Evolutionary conservation across 2,888 invertebrate species (phyloP).

Genomic region (Aproaerema taeniolella): DNA sequence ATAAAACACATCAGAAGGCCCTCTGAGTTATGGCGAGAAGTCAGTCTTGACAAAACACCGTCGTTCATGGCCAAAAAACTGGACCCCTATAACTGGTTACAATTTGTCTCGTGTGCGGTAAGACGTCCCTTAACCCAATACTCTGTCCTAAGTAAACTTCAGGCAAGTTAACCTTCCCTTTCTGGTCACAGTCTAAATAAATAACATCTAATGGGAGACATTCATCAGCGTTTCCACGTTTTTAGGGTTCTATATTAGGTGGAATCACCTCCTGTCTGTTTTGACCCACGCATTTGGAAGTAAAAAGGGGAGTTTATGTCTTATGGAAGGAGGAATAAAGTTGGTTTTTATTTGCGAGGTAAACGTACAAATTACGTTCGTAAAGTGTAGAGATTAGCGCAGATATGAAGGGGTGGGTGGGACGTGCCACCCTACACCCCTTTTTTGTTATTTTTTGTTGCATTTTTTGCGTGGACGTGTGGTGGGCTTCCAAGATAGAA

Average conservation of each 20-base stretch:
- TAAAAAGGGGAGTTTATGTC: constrained; percentile 26
- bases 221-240: constrained; percentile 77
- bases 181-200: constrained; percentile 77
- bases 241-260: no score
- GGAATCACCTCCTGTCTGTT: constrained; percentile 63
- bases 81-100: constrained; percentile 64
- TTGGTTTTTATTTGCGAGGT: constrained; percentile 23
- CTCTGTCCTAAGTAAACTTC: constrained; percentile 74
- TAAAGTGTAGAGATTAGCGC: constrained; percentile 66
- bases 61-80: constrained; percentile 68
- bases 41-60: constrained; percentile 51
- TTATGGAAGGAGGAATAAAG: constrained; percentile 25
- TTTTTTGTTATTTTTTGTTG: constrained; percentile 62
- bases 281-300: constrained; percentile 43
- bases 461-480: constrained; percentile 64
- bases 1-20: constrained; percentile 9
- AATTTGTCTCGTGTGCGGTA: constrained; percentile 61
- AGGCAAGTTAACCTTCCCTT: constrained; percentile 73
- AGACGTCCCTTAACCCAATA: constrained; percentile 70
- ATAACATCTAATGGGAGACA: constrained; percentile 78
- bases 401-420: constrained; percentile 56
- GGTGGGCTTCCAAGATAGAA: constrained; percentile 32
- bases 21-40: constrained; percentile 1
- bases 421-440: constrained; percentile 57
- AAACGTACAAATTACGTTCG: constrained; percentile 55